Evolutionary conservation across 2,888 invertebrate genomes (phyloP).

Genomic region (Morpho deidamia): DNA sequence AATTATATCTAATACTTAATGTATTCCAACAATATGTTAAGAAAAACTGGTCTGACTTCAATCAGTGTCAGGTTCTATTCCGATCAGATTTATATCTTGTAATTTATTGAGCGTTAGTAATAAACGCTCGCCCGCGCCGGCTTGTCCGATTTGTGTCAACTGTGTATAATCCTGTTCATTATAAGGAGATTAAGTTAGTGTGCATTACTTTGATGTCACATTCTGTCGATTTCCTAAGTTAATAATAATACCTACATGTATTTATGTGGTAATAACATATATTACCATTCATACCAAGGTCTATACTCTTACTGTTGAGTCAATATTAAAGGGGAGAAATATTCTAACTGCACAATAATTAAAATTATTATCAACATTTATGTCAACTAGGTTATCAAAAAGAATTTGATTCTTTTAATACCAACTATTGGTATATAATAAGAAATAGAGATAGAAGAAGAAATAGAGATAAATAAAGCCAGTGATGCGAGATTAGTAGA

Average conservation of each 20-base stretch:
- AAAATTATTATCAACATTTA: no score
- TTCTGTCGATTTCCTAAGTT: not conserved
- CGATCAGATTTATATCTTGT: slow-evolving; percentile 11
- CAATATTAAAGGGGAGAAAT: no score
- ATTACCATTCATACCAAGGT: no score
- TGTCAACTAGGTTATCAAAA: no score
- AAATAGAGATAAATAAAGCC: no score
- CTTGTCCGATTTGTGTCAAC: slow-evolving; percentile 12
- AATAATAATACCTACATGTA: not conserved
- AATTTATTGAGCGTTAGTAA: slow-evolving; percentile 11
- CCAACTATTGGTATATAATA: no score
- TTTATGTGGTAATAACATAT: not conserved
- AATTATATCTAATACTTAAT: no score
- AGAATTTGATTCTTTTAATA: no score
- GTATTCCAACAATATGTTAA: not conserved
- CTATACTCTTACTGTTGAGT: no score
- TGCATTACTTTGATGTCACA: not conserved
- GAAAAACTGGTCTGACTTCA: slow-evolving; percentile 1
- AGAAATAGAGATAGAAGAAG: no score
- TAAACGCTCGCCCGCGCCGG: slow-evolving; percentile 5
- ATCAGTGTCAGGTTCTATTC: slow-evolving; percentile 7
- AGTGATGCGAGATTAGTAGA: no score
- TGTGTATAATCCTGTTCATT: slow-evolving; percentile 7
- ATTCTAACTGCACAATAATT: no score
- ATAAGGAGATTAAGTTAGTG: not conserved